Percentiles rank a stretch among this genome's conserved stretches.
These are phyloP conservation scores for Rhegmatorhina hoffmannsi DNA, from an alignment of 2,113 vertebrate genomes.

Conservation along the genomic window DNA sequence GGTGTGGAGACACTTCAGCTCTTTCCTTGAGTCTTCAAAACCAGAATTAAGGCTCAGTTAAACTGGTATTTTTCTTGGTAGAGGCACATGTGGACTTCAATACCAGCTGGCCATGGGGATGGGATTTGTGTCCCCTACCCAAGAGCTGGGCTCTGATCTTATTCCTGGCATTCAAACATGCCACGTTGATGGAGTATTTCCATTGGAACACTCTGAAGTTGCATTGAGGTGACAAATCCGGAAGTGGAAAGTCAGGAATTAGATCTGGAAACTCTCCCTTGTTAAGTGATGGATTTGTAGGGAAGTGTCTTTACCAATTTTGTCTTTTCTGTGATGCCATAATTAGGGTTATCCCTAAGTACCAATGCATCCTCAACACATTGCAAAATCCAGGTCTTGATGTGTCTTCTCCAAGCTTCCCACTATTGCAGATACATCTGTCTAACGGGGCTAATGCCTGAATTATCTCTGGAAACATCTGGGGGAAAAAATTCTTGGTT, in stretches of 20 bases:
- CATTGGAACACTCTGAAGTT: not conserved
- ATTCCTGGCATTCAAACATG: not conserved
- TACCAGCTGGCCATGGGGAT: not conserved
- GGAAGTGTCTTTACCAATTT: not conserved
- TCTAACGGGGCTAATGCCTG: not conserved
- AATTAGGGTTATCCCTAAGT: not conserved
- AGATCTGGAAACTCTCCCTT: not conserved
- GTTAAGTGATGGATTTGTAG: not conserved
- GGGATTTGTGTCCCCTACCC: not conserved
- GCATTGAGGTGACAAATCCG: not conserved
- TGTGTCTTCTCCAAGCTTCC: not conserved
- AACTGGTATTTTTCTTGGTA: not conserved
- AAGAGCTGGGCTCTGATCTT: not conserved
- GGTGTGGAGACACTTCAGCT: not conserved
- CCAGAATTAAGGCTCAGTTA: not conserved
- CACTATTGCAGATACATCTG: not conserved
- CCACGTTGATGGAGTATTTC: not conserved
- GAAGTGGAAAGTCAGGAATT: not conserved
- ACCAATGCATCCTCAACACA: accelerated
- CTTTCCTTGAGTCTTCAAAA: not conserved
- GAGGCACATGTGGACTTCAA: not conserved
- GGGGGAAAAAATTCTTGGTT: not conserved
- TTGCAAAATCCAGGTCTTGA: not conserved
- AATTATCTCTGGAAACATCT: not conserved
- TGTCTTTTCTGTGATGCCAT: not conserved